Evolutionary conservation across 2,888 invertebrate species (phyloP), one percentile per base, ranked within the genome.

Genomic region (Parnassius apollo): DNA sequence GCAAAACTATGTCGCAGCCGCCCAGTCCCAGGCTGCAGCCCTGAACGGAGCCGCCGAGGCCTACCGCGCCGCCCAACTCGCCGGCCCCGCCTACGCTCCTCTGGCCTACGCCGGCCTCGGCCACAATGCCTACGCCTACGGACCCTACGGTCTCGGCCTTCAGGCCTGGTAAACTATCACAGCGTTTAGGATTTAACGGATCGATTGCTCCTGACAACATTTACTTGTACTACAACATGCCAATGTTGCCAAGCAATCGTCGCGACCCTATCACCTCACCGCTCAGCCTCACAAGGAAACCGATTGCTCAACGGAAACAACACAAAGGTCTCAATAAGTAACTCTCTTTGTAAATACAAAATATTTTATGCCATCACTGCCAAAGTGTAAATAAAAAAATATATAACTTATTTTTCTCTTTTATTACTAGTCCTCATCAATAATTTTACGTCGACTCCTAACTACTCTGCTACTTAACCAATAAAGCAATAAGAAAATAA

Each of bases 311-410:
- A 82, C 70, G 75, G 72, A 72, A 73, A 71, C 66, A 71, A 65
- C 64, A 75, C 73, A 80, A 86, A 81, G 88, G 88, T 89, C 87
- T 90, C 88, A 87, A 74, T 77, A 79, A 78, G 89, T 90, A 91
- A 91, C 90, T 91, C 91, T 91, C 91, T 90, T 88, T 91, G 86
- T 89, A 87, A 82, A 86, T 87, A 86, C 56, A 79, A 71, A 72
- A 75, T 78, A 84, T 80, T 76, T 82, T 79, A 88, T 83, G 85
- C 86, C 88, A 88, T 88, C 90, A 91, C 90, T 90, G 90, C 91
- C 91, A 91, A 91, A 91, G 91, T 91, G 91, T 91, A 88, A 91
- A 90, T 89, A 90, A 91, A 91, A 88, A 83, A 73, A 74, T 61
- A 61, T 61, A 61, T 55, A 55, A 61, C 9, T 25, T 42, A n/a